Percentiles rank a stretch among this genome's conserved stretches.
These are phyloP conservation scores for Chrysodeixis includens DNA, from an alignment of 2,888 invertebrate genomes.

Conservation along the genomic window DNA sequence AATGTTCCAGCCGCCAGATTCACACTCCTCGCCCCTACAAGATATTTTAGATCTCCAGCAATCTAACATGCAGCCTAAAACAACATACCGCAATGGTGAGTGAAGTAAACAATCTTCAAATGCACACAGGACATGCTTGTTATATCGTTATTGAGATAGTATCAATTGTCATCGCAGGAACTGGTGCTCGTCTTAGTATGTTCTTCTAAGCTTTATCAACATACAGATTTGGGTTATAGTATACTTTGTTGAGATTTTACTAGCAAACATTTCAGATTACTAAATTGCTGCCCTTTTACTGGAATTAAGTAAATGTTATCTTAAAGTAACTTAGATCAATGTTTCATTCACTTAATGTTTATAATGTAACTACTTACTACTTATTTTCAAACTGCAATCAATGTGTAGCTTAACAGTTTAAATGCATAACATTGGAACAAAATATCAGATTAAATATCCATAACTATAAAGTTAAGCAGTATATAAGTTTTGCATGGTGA, in stretches of 20 bases:
- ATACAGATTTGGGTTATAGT: neutral
- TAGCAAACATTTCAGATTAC: neutral
- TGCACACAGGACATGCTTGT: conserved; percentile 29
- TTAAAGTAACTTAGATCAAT: too few species aligned
- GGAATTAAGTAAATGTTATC: too few species aligned
- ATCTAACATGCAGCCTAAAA: conserved; percentile 86
- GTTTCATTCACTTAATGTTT: too few species aligned
- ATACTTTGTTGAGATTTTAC: too few species aligned
- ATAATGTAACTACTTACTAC: too few species aligned
- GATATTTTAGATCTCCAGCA: conserved; percentile 94
- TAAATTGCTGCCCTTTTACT: too few species aligned
- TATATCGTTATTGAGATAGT: conserved; percentile 34
- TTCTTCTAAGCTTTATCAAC: conserved; percentile 11
- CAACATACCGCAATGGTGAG: conserved; percentile 89
- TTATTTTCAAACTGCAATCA: too few species aligned
- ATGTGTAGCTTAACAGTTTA: too few species aligned
- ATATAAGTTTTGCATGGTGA: too few species aligned
- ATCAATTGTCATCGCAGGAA: conserved; percentile 43
- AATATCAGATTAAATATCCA: too few species aligned
- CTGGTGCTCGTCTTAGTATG: conserved; percentile 19
- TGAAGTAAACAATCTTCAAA: conserved; percentile 31
- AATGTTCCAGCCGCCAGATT: conserved; percentile 96
- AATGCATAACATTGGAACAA: too few species aligned
- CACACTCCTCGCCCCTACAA: conserved; percentile 94
- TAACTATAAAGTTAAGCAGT: too few species aligned